Evolutionary conservation across 1,140 invertebrate genomes (phyloP).

Genomic region (Heliothis subflexa): DNA sequence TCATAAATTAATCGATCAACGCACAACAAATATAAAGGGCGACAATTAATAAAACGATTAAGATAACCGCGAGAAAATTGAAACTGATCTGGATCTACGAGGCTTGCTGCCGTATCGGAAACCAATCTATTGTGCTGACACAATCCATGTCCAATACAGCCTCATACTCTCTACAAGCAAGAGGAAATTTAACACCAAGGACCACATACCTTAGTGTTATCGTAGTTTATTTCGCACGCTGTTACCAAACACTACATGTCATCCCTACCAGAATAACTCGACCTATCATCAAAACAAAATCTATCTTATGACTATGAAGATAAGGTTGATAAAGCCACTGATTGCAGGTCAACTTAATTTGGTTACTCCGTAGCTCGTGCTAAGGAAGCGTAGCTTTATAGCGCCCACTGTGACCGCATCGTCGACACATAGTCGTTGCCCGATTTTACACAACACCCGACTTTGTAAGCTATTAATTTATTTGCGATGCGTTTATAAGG

Average conservation of each 20-base stretch:
- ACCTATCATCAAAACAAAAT: constrained; percentile 12
- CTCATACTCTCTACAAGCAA: constrained; percentile 50
- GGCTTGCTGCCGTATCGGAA: not conserved
- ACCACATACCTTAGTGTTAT: constrained; percentile 70
- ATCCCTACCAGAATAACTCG: constrained; percentile 52
- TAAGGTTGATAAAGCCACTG: constrained; percentile 7
- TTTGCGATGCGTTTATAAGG: constrained; percentile 32
- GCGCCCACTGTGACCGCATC: constrained; percentile 67
- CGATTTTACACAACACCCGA: constrained; percentile 50
- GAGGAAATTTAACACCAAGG: constrained; percentile 67
- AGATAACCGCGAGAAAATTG: constrained; percentile 29
- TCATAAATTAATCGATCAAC: constrained; percentile 23
- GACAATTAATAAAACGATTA: constrained; percentile 26
- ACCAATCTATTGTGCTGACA: constrained; percentile 26
- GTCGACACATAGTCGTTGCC: constrained; percentile 55
- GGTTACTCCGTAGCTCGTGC: constrained; percentile 61
- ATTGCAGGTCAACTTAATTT: constrained; percentile 56
- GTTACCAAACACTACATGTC: constrained; percentile 66
- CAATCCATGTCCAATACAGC: constrained; percentile 43
- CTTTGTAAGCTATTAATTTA: constrained; percentile 50
- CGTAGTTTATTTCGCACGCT: constrained; percentile 74
- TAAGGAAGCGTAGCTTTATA: constrained; percentile 76
- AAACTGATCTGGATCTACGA: constrained; percentile 29
- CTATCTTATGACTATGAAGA: not conserved
- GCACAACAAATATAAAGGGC: not conserved